A percentile compares a stretch with the other conserved stretches of the same genome.
These are phyloP conservation scores for Drosophila suzukii DNA, from an alignment of 1,140 invertebrate genomes.

Conservation along the genomic window DNA sequence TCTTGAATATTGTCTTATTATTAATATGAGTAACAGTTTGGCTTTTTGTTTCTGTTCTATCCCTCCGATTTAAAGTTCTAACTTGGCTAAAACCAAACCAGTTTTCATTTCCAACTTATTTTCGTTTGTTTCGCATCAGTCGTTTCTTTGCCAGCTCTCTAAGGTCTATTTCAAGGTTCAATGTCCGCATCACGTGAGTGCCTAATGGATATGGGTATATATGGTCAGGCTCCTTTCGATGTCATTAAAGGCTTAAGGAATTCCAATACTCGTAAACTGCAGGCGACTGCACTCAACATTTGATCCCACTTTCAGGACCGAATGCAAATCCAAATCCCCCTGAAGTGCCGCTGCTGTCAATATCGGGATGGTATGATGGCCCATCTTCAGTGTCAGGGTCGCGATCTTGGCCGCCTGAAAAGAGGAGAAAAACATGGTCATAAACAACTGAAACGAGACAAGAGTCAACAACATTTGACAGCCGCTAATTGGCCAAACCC, in stretches of 20 bases:
- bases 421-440: background rate
- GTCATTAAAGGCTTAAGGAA: constrained; percentile 73
- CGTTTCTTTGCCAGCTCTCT: constrained; percentile 61
- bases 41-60: constrained; percentile 25
- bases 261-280: constrained; percentile 43
- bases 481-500: constrained; percentile 71
- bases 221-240: constrained; percentile 53
- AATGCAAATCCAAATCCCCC: constrained; percentile 40
- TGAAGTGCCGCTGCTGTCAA: constrained; percentile 72
- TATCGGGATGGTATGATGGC: constrained; percentile 17
- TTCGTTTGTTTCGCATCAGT: constrained; percentile 71
- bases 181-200: constrained; percentile 63
- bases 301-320: constrained; percentile 1
- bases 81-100: constrained; percentile 78
- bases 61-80: constrained; percentile 69
- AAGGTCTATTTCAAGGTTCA: constrained; percentile 77
- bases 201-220: constrained; percentile 52
- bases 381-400: constrained; percentile 59
- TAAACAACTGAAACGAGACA: constrained; percentile 8
- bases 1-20: constrained; percentile 43
- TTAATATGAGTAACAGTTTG: constrained; percentile 78
- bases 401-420: background rate
- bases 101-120: constrained; percentile 79
- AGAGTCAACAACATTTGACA: constrained; percentile 78
- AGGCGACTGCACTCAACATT: constrained; percentile 43